Evolutionary conservation across 2,113 vertebrate species (phyloP), one percentile per base, ranked within the genome.

Genomic region (Notothenia coriiceps): DNA sequence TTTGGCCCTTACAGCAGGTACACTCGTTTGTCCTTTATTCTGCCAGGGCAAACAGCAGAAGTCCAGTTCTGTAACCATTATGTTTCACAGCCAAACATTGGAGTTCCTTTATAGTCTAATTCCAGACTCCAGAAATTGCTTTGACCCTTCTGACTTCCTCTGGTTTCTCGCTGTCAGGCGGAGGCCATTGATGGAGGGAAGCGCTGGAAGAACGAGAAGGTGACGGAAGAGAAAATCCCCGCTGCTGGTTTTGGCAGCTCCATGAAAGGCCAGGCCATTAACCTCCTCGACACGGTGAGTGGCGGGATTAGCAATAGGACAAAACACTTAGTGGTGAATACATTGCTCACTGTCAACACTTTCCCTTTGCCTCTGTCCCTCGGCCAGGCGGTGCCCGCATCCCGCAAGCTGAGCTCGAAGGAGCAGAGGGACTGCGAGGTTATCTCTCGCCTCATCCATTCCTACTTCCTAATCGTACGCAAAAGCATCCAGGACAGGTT

Each of bases 401-500:
- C 95, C 4, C 92, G 95, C 35, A 95, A 93, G 76, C 92, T 96
- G 88, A 95, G 88, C 47, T 7, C 89, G 0, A 94, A 88, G 29
- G 96, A 96, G 83, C 95, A 96, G 84, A 91, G 94, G 63, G 95
- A 96, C 90, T 96, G 96, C 10, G 95, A 96, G 91, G 94, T 96
- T 87, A 96, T 96, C 90, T 94, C 95, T 85, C 90, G 94, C 6
- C 95, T 96, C 81, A 96, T 96, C 91, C 95, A 96, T 77, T 94
- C 92, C 83, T 96, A 96, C 88, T 96, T 96, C 89, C 95, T 96
- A 69, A 96, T 96, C 50, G 96, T 96, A 40, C 95, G 95, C 68
- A 96, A 96, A 91, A 95, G 94, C 93, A 96, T 96, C 77, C 96
- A 96, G 86, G 96, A 96, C 94, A 96, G 96, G 96, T 96, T 70